These are phyloP conservation scores for Clepsis dumicolana DNA, from an alignment of 2,888 invertebrate species.

Conservation along the genomic window DNA sequence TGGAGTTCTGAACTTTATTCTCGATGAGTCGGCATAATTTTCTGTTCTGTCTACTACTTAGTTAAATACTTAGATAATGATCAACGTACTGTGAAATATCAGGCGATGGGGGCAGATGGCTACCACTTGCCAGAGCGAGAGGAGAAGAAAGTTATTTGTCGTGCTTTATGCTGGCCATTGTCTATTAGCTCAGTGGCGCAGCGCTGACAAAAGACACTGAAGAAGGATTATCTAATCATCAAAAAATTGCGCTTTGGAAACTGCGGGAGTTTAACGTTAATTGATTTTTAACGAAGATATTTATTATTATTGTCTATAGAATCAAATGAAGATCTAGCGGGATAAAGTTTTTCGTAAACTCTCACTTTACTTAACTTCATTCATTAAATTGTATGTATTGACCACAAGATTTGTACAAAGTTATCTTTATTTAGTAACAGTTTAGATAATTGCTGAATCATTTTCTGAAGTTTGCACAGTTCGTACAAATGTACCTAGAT, in stretches of 20 bases:
- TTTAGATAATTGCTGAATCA: background rate
- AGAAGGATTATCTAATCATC: conserved; percentile 30
- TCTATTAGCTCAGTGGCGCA: conserved; percentile 12
- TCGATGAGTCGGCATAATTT: conserved; percentile 29
- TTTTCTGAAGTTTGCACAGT: too few species aligned
- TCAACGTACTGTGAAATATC: conserved; percentile 32
- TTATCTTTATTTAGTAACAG: too few species aligned
- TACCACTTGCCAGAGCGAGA: conserved; percentile 32
- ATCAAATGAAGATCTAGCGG: background rate
- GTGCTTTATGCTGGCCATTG: conserved; percentile 39
- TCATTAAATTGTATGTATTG: background rate
- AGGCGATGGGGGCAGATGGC: conserved; percentile 24
- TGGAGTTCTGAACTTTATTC: conserved; percentile 7
- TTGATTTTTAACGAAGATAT: conserved; percentile 8
- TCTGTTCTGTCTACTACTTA: conserved; percentile 14
- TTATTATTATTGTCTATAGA: background rate
- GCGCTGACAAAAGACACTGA: conserved; percentile 23
- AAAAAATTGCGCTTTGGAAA: conserved; percentile 6
- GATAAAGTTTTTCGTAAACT: background rate
- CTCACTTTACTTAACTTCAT: background rate
- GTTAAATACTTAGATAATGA: conserved; percentile 27
- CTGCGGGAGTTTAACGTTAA: background rate
- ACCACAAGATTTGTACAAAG: too few species aligned
- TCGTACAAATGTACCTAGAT: too few species aligned
- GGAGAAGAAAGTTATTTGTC: conserved; percentile 41